phyloP scores from a whole-genome alignment of 2,797 vertebrate genomes.

The Phoebastria nigripes region DNA sequence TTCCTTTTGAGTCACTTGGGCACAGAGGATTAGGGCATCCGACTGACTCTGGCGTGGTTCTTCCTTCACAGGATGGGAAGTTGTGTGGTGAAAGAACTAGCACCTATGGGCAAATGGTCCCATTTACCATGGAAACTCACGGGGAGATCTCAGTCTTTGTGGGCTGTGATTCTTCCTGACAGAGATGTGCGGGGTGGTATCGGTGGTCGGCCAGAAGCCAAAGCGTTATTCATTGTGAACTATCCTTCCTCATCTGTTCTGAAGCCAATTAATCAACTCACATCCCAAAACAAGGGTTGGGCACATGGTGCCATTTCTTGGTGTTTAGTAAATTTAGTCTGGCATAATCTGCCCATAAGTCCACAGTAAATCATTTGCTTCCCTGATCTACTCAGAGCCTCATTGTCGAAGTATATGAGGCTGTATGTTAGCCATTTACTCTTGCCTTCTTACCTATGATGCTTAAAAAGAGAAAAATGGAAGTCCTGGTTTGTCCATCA shows the following conservation, averaged over 20 bases:
- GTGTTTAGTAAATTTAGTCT: background rate
- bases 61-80: background rate
- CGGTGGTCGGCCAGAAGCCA: background rate
- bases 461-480: background rate
- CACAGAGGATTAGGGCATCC: background rate
- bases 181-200: background rate
- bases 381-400: background rate
- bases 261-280: background rate
- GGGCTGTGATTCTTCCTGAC: background rate
- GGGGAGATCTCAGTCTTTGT: background rate
- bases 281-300: background rate
- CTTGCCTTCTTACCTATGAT: background rate
- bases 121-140: fast-evolving
- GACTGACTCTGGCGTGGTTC: background rate
- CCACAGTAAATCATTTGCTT: background rate
- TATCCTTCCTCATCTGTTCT: background rate
- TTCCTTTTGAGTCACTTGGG: background rate
- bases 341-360: background rate
- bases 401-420: background rate
- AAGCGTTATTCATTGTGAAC: background rate
- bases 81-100: background rate
- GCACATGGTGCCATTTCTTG: constrained; percentile 1
- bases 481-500: background rate
- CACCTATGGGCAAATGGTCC: background rate
- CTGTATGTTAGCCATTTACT: background rate